Evolutionary conservation across 2,888 invertebrate species (phyloP), one percentile per base, ranked within the genome.

Genomic region (Dusona sp.): DNA sequence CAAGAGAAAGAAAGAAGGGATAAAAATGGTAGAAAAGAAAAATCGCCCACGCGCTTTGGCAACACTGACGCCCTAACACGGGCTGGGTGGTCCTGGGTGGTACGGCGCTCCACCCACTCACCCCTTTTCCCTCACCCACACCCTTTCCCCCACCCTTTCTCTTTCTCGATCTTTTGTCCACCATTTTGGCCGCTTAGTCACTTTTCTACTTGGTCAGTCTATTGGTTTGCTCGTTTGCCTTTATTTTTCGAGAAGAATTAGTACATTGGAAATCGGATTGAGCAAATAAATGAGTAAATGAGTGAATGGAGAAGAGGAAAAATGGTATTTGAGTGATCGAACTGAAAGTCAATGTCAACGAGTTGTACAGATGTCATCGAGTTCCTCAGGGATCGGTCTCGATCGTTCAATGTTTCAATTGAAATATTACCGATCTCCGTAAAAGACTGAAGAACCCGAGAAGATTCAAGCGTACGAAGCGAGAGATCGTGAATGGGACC

Each of bases 11-110:
- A 51, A 42, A 85, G 72, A 84, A 68, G 86, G 67, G 64, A 78
- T 38, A 75, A 68, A 51, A 88, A 88, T 13, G 84, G 88, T 89
- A 91, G 91, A 88, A 89, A 90, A 91, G 91, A 92, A 93, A 61
- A 92, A 92, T 93, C 94, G 93, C 94, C 93, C 93, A 93, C 94
- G 94, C 94, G 68, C 33, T 91, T 92, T 93, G 92, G 93, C 94
- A 92, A 93, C 92, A 92, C 91, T 92, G 91, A 92, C 91, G 92
- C 90, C 91, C 92, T 92, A 92, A 93, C 94, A 93, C 93, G 90
- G 92, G 90, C 92, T 94, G 94, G 94, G 94, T 94, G 94, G 94
- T 94, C 94, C 92, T 90, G 74, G 75, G 75, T 81, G 86, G 83
- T 75, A 90, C 87, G 88, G 91, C 89, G 91, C 92, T 92, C 93